These are phyloP conservation scores for Drosophila subobscura DNA, from an alignment of 1,140 invertebrate species.

Conservation along the genomic window DNA sequence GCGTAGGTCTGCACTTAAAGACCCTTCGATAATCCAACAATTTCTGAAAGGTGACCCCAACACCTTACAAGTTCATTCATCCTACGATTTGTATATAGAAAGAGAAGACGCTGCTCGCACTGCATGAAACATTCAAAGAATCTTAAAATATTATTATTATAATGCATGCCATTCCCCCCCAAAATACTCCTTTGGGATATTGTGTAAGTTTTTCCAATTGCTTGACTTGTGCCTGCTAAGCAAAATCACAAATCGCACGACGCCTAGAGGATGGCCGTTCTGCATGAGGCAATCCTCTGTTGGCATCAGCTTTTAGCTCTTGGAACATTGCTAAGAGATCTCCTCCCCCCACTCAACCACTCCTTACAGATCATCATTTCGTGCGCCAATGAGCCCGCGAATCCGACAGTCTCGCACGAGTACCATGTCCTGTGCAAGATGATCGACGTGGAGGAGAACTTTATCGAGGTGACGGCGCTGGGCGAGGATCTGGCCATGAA, in stretches of 20 bases:
- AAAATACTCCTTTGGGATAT: slow-evolving; percentile 17
- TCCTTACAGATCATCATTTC: slow-evolving; percentile 93
- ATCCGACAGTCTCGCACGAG: slow-evolving; percentile 93
- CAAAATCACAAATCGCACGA: slow-evolving; percentile 61
- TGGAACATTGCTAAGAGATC: slow-evolving; percentile 31
- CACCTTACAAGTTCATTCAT: no score
- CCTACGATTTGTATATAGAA: no score
- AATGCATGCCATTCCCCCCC: slow-evolving; percentile 14
- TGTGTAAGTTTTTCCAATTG: slow-evolving; percentile 80
- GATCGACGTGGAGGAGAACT: slow-evolving; percentile 95
- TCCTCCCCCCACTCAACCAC: slow-evolving; percentile 36
- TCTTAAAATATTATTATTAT: slow-evolving; percentile 10
- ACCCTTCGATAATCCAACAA: no score
- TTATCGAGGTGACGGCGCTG: slow-evolving; percentile 95
- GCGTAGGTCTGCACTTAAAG: no score
- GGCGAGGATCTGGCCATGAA: slow-evolving; percentile 97
- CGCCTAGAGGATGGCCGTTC: slow-evolving; percentile 57
- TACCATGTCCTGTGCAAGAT: slow-evolving; percentile 94
- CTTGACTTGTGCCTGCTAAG: slow-evolving; percentile 81
- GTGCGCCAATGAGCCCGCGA: slow-evolving; percentile 93
- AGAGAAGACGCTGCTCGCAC: no score
- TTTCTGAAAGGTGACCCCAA: no score
- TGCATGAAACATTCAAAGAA: no score
- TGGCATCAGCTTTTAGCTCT: slow-evolving; percentile 18
- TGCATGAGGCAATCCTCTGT: slow-evolving; percentile 64